Percentiles rank a stretch among this genome's conserved stretches.
phyloP scores from a whole-genome alignment of 2,797 vertebrate species.

The Alectoris magna region DNA sequence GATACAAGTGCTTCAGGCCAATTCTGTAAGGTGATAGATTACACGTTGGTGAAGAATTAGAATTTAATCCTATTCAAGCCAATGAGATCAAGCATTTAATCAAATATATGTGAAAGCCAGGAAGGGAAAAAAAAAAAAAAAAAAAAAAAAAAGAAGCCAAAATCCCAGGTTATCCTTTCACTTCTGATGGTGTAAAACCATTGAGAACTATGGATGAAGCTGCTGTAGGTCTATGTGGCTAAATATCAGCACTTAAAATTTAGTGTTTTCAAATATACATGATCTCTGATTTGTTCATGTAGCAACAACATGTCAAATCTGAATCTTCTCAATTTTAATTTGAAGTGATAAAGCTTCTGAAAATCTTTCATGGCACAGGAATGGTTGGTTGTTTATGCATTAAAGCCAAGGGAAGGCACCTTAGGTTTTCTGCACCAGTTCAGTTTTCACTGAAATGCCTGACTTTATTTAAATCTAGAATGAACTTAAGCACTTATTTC shows the following conservation, averaged over 20 bases:
- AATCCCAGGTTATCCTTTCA: background rate
- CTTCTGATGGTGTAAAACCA: background rate
- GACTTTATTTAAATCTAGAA: background rate
- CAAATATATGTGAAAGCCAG: background rate
- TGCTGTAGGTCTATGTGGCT: background rate
- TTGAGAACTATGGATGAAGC: background rate
- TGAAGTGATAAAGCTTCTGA: background rate
- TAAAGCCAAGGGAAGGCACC: background rate
- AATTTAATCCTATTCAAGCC: background rate
- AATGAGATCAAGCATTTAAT: background rate
- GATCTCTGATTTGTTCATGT: background rate
- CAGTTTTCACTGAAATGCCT: background rate
- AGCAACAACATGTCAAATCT: background rate
- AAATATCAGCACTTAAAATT: background rate
- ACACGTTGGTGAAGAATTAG: background rate
- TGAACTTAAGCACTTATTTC: background rate
- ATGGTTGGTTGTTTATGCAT: background rate
- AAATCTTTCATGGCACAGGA: background rate
- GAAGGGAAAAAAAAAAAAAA: background rate
- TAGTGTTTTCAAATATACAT: background rate
- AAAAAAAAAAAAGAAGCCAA: background rate
- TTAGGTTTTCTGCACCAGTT: background rate
- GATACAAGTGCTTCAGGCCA: background rate
- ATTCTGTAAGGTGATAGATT: background rate
- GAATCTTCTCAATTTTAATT: background rate